These are phyloP conservation scores for Shinisaurus crocodilurus DNA, from an alignment of 2,113 vertebrate species.

Conservation along the genomic window DNA sequence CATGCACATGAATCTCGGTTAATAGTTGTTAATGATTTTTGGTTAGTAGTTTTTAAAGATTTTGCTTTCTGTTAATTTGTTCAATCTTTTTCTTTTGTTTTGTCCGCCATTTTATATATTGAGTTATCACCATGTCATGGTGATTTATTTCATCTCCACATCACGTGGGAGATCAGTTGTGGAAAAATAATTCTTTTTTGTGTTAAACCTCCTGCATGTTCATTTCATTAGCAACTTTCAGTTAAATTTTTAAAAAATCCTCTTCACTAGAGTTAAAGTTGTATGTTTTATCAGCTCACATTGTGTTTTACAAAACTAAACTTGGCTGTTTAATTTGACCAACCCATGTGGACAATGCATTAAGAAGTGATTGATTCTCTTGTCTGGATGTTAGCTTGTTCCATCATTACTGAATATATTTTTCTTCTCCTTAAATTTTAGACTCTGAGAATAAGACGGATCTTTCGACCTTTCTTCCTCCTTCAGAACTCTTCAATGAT, in stretches of 20 bases:
- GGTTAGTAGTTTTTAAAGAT: background rate
- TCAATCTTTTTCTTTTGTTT: background rate
- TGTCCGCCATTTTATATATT: background rate
- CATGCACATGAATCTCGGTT: background rate
- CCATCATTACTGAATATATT: background rate
- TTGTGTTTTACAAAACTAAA: background rate
- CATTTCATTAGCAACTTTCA: background rate
- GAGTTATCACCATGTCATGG: background rate
- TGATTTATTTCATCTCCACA: background rate
- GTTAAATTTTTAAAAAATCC: background rate
- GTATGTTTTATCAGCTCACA: background rate
- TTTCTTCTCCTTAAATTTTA: conserved; percentile 59
- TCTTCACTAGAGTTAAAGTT: background rate
- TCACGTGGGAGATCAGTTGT: background rate
- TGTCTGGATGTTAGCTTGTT: background rate
- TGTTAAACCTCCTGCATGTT: background rate
- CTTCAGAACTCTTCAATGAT: conserved; percentile 97
- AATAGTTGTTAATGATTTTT: background rate
- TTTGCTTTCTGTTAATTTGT: background rate
- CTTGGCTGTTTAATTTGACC: background rate
- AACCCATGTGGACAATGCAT: background rate
- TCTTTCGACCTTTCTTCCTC: conserved; percentile 93
- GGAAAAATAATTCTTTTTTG: background rate
- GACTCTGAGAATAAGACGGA: conserved; percentile 86
- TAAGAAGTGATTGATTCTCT: background rate